These are phyloP conservation scores for Cheirogaleus medius DNA, from an alignment of 2,113 vertebrate species.

Conservation along the genomic window DNA sequence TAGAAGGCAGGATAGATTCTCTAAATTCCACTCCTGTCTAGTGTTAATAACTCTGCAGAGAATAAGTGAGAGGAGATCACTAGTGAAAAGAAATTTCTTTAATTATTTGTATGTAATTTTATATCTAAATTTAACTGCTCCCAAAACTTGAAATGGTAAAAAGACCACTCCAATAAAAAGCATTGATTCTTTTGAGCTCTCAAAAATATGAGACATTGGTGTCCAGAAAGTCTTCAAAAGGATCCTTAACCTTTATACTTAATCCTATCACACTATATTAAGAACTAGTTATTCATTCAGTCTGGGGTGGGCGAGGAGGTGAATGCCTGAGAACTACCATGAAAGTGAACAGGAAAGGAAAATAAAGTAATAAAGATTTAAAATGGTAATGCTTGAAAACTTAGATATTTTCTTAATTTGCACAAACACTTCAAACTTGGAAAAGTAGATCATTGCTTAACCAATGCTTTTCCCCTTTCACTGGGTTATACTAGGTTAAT, in stretches of 20 bases:
- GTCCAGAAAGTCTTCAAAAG: not conserved
- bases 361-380: not conserved
- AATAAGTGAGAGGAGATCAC: not conserved
- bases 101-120: not conserved
- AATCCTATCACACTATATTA: constrained; percentile 5
- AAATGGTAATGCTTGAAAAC: not conserved
- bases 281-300: not conserved
- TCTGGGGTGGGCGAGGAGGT: too few species aligned
- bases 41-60: not conserved
- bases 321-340: not conserved
- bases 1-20: not conserved
- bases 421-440: not conserved
- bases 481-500: not conserved
- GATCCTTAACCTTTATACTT: not conserved
- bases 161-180: not conserved
- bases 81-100: not conserved
- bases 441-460: not conserved
- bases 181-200: not conserved
- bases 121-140: not conserved
- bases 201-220: not conserved
- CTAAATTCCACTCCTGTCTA: not conserved
- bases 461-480: not conserved
- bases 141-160: not conserved
- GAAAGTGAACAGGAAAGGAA: not conserved
- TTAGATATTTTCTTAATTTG: not conserved